Evolutionary conservation across 1,140 invertebrate species (phyloP).

Genomic region (Hyposmocoma kahamanoa): DNA sequence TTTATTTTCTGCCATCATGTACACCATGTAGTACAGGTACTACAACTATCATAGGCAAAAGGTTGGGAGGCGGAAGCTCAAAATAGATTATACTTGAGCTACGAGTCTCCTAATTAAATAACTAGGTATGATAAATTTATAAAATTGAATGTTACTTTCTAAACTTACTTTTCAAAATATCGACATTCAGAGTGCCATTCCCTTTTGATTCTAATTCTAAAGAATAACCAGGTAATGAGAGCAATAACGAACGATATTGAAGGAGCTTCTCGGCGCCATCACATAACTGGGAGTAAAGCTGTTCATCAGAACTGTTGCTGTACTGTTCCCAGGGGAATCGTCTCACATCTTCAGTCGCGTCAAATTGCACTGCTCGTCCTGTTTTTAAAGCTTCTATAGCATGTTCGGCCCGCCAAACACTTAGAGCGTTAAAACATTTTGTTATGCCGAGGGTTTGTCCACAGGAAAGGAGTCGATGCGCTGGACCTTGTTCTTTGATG

Average conservation of each 20-base stretch:
- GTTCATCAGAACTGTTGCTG: conserved; percentile 37
- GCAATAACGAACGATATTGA: conserved; percentile 31
- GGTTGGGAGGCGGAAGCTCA: no score
- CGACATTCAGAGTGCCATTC: conserved; percentile 50
- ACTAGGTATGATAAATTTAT: background rate
- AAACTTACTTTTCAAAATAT: conserved; percentile 61
- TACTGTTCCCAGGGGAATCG: conserved; percentile 57
- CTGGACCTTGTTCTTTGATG: conserved; percentile 17
- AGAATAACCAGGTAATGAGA: conserved; percentile 41
- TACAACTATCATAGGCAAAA: no score
- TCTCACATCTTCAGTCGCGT: conserved; percentile 30
- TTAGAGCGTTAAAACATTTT: conserved; percentile 63
- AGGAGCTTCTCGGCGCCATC: conserved; percentile 47
- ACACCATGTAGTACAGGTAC: no score
- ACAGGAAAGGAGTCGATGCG: conserved; percentile 36
- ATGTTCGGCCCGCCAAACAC: conserved; percentile 48
- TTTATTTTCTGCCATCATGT: no score
- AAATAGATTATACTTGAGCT: no score
- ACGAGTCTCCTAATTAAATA: background rate
- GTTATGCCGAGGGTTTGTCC: conserved; percentile 35
- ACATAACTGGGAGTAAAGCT: conserved; percentile 44
- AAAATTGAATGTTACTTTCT: conserved; percentile 3
- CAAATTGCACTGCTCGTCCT: conserved; percentile 11
- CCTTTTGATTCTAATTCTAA: conserved; percentile 37
- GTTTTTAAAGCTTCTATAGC: conserved; percentile 26